Evolutionary conservation across 2,888 invertebrate species (phyloP).

Genomic region (Trissolcus brochymenae): DNA sequence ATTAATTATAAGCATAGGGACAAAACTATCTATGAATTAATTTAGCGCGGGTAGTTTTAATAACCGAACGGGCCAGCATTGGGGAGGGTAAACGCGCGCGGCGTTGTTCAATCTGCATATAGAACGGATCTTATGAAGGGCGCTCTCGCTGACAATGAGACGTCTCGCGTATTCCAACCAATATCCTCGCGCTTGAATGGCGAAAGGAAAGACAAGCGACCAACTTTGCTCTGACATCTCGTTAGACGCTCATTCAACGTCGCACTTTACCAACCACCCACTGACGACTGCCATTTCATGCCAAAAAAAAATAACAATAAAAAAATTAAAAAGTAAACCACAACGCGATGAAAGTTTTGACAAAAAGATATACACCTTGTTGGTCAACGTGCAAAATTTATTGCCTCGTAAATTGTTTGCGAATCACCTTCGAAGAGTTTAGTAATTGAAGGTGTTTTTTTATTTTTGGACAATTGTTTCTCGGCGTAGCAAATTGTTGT

Average conservation of each 20-base stretch:
- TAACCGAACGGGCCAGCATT: constrained; percentile 18
- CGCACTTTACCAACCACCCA: constrained; percentile 29
- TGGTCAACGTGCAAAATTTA: neutral
- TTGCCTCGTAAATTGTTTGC: no score
- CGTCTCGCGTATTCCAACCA: constrained; percentile 34
- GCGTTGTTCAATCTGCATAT: constrained; percentile 41
- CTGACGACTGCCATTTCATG: constrained; percentile 14
- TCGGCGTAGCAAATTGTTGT: no score
- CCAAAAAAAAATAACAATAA: no score
- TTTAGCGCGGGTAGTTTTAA: constrained; percentile 27
- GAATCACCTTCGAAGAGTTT: no score
- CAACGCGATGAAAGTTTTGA: constrained; percentile 5
- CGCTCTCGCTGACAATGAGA: constrained; percentile 42
- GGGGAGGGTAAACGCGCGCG: constrained; percentile 15
- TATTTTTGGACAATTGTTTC: constrained; percentile 9
- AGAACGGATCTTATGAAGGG: constrained; percentile 43
- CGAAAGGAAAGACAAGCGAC: constrained; percentile 25
- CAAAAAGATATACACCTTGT: neutral
- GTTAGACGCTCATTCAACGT: constrained; percentile 40
- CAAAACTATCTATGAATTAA: constrained; percentile 16
- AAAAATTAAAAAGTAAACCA: constrained; percentile 6
- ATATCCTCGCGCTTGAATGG: constrained; percentile 33
- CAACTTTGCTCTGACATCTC: constrained; percentile 31
- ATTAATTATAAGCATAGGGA: no score
- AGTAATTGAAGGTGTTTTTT: no score